Evolutionary conservation across 2,888 invertebrate genomes (phyloP).

Genomic region (Tinea trinotella): DNA sequence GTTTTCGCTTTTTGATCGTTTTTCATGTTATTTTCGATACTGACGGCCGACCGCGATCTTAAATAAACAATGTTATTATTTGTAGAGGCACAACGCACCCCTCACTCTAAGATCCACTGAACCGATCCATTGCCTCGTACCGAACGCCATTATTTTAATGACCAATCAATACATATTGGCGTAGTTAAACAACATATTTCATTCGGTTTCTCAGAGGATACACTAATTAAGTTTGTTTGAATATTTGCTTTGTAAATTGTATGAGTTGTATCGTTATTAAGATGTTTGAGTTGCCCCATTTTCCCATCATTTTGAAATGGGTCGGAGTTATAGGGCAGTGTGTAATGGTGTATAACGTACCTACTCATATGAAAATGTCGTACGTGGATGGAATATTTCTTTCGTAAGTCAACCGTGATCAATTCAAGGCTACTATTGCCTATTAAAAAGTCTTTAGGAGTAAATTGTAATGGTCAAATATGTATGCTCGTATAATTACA

Average conservation of each 20-base stretch:
- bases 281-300: conserved; percentile 45
- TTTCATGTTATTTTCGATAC: conserved; percentile 51
- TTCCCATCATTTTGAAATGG: conserved; percentile 28
- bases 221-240: conserved; percentile 62
- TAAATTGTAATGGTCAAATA: background rate
- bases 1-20: conserved; percentile 59
- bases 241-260: conserved; percentile 63
- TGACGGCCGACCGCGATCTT: conserved; percentile 34
- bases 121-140: conserved; percentile 10
- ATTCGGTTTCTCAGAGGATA: conserved; percentile 39
- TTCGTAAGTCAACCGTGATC: conserved; percentile 17
- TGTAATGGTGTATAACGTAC: conserved; percentile 16
- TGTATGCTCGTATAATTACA: background rate
- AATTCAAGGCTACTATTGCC: conserved; percentile 18
- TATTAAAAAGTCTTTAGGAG: conserved; percentile 20
- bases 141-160: conserved; percentile 54
- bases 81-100: conserved; percentile 11
- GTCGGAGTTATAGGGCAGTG: conserved; percentile 15
- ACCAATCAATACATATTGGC: conserved; percentile 57
- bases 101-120: background rate
- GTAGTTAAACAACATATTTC: conserved; percentile 54
- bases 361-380: conserved; percentile 10
- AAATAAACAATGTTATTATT: conserved; percentile 37
- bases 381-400: conserved; percentile 13
- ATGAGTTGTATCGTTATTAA: conserved; percentile 56